These are phyloP conservation scores for Rhincodon typus DNA, from an alignment of 2,797 vertebrate species.

Conservation along the genomic window DNA sequence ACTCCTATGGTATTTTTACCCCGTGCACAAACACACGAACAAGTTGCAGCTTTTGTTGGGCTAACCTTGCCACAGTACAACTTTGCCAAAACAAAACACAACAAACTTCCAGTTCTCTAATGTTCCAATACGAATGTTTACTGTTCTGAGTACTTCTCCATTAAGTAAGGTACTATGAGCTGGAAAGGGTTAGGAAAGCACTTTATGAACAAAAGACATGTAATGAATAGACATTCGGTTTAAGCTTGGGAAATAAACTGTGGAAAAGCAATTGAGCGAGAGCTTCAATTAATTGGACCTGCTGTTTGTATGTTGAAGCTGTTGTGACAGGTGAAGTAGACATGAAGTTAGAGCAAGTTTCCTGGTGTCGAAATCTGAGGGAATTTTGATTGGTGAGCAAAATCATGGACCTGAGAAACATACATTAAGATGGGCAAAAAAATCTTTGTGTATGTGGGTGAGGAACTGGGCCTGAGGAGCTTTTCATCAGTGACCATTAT, in stretches of 20 bases:
- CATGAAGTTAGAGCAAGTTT: background rate
- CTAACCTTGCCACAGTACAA: background rate
- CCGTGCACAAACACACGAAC: background rate
- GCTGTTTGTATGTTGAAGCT: background rate
- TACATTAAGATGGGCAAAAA: background rate
- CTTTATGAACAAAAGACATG: background rate
- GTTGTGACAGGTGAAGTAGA: slow-evolving; percentile 39
- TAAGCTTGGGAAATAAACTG: background rate
- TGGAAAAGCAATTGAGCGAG: background rate
- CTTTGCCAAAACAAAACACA: background rate
- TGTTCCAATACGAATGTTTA: background rate
- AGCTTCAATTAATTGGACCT: background rate
- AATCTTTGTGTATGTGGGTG: background rate
- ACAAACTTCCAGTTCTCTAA: background rate
- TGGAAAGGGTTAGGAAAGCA: slow-evolving; percentile 17
- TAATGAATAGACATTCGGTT: slow-evolving; percentile 22
- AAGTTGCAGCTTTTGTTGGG: background rate
- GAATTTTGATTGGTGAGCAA: slow-evolving; percentile 41
- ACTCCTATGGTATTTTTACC: background rate
- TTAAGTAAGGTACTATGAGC: background rate
- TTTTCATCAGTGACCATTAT: background rate
- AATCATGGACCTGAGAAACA: slow-evolving; percentile 38
- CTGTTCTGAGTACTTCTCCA: background rate
- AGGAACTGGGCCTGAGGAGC: background rate
- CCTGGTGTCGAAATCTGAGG: background rate